Evolutionary conservation across 1,140 invertebrate genomes (phyloP), one percentile per base, ranked within the genome.

Genomic region (Maniola jurtina): DNA sequence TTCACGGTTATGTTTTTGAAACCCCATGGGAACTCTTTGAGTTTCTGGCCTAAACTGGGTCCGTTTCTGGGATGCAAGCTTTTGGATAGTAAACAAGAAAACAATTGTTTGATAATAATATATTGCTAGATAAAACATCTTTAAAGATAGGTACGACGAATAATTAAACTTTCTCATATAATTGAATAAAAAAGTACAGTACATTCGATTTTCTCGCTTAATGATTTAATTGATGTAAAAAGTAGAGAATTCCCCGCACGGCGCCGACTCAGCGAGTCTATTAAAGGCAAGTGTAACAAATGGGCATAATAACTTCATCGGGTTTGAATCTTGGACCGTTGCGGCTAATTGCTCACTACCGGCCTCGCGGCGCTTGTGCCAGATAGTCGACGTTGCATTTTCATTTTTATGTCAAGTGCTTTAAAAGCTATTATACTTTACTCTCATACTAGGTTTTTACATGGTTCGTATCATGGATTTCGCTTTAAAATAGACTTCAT

Each of bases 171-270:
- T 13, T 45, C 13, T 8, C 42, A 45, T 1, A 13, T 13, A 1
- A 6, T 11, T 5, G 9, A 45, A 58, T 6, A 52, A 52, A n/a
- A 52, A 52, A 25, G 16, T 14, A 56, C 34, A 38, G 38, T 50
- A 54, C n/a, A 36, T 66, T 61, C 40, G 42, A 61, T 66, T 56
- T 45, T 9, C 34, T 13, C 40, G 34, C 56, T 42, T 55, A 25
- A 55, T 59, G 34, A 52, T 61, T 66, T 61, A 66, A 66, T 66
- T 61, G 42, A 33, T 66, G 34, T 61, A 66, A 66, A 66, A 66
- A 60, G 58, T 47, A 25, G 13, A 56, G 47, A 52, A 47, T 45
- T 38, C 40, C 35, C 45, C 13, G 34, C 62, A 33, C 40, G 25
- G 62, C 14, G 4, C 25, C 25, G 25, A 42, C 61, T 63, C 52